Evolutionary conservation across 1,140 invertebrate species (phyloP).

Genomic region (Drosophila dunni): DNA sequence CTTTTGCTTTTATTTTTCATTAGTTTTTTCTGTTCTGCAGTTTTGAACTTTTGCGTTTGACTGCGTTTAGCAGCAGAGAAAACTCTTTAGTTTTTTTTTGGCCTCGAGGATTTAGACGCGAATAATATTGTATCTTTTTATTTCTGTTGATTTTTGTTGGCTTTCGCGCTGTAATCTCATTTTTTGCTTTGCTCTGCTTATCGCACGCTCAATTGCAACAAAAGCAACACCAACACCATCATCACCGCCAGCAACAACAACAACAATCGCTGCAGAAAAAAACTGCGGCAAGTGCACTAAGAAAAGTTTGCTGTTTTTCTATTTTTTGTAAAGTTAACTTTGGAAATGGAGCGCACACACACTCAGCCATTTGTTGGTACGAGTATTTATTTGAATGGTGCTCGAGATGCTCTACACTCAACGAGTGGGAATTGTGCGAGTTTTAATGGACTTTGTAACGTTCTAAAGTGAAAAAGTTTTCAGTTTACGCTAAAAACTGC

Average conservation of each 20-base stretch:
- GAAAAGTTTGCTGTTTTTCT: constrained; percentile 50
- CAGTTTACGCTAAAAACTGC: background rate
- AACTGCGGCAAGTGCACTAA: constrained; percentile 51
- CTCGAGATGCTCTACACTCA: constrained; percentile 50
- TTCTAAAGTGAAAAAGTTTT: constrained; percentile 1
- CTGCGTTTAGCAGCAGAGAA: constrained; percentile 40
- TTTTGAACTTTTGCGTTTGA: constrained; percentile 68
- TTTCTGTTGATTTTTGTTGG: constrained; percentile 36
- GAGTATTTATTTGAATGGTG: constrained; percentile 70
- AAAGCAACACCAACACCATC: constrained; percentile 42
- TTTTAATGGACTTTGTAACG: constrained; percentile 9
- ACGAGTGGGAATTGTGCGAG: constrained; percentile 3
- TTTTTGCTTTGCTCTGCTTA: constrained; percentile 65
- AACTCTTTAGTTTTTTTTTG: constrained; percentile 31
- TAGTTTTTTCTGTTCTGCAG: constrained; percentile 24
- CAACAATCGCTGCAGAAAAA: constrained; percentile 15
- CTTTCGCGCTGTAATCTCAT: constrained; percentile 63
- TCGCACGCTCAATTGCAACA: constrained; percentile 71
- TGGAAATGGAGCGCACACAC: constrained; percentile 64
- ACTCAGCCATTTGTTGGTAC: constrained; percentile 53
- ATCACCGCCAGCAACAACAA: constrained; percentile 24
- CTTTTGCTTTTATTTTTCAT: constrained; percentile 52
- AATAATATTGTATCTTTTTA: constrained; percentile 44
- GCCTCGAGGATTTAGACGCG: constrained; percentile 57
- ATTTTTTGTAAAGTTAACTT: constrained; percentile 39